Evolutionary conservation across 1,140 invertebrate species (phyloP).

Genomic region (Drosophila athabasca): DNA sequence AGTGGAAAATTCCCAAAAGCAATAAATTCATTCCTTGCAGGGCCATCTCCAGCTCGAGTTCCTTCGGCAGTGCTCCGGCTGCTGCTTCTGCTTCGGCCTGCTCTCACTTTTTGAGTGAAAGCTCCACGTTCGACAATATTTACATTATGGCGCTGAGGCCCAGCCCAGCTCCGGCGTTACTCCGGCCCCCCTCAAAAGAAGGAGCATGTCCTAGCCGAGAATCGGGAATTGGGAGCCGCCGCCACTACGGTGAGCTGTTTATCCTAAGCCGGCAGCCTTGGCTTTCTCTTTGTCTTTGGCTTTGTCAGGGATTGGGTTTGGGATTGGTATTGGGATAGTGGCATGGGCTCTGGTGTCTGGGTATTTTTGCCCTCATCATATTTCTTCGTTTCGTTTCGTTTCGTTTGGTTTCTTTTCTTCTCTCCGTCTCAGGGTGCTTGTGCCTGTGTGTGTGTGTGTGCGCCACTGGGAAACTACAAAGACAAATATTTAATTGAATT

Average conservation of each 20-base stretch:
- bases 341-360: too few relatives aligned
- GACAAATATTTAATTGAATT: constrained; percentile 83
- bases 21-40: constrained; percentile 76
- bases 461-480: constrained; percentile 67
- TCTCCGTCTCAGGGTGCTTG: not conserved
- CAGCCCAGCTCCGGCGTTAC: too few relatives aligned
- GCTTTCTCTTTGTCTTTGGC: constrained; percentile 49
- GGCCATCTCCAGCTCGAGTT: not conserved
- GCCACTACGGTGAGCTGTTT: constrained; percentile 49
- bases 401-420: constrained; percentile 8
- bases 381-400: constrained; percentile 11
- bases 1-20: constrained; percentile 81
- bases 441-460: constrained; percentile 7
- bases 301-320: constrained; percentile 42
- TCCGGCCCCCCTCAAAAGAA: not conserved
- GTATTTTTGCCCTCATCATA: constrained; percentile 34
- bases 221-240: constrained; percentile 1
- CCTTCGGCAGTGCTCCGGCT: not conserved
- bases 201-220: not conserved
- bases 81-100: constrained; percentile 2
- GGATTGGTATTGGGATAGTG: constrained; percentile 13
- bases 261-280: constrained; percentile 58
- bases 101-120: constrained; percentile 65
- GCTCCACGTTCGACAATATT: constrained; percentile 71
- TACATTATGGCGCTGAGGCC: constrained; percentile 58